Conservation (phyloP, 2,113 vertebrate species). For the Zeus faber region DNA sequence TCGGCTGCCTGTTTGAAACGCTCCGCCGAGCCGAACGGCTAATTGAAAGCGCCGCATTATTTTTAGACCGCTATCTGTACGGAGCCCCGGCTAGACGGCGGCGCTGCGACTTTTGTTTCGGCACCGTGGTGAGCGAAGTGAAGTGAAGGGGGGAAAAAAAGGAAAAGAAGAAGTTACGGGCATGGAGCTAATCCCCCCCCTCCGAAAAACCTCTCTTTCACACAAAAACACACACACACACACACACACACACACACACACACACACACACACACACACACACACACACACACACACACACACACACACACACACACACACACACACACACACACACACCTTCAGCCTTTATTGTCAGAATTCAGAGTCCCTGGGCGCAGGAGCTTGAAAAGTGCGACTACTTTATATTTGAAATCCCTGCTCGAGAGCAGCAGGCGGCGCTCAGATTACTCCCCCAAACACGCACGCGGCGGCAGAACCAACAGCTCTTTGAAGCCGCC, state of each 20-base stretch:
- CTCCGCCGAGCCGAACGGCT: conserved; percentile 42
- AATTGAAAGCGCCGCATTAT: conserved; percentile 54
- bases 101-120: conserved; percentile 46
- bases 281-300: conserved; percentile 8
- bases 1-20: conserved; percentile 39
- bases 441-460: conserved; percentile 41
- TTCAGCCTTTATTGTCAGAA: conserved; percentile 34
- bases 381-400: conserved; percentile 46
- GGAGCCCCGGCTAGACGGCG: conserved; percentile 33
- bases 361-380: conserved; percentile 29
- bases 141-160: too few relatives aligned
- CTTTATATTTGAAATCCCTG: conserved; percentile 41
- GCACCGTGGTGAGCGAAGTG: conserved; percentile 42
- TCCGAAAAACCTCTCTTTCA: conserved; percentile 9
- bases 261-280: conserved; percentile 3
- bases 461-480: conserved; percentile 14
- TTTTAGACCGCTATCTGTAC: too few relatives aligned
- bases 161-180: conserved; percentile 36
- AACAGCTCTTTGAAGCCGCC: conserved; percentile 44
- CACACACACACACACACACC: conserved; percentile 19
- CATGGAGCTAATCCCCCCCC: conserved; percentile 40
- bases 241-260: conserved; percentile 3
- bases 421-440: conserved; percentile 37
- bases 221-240: conserved; percentile 2
- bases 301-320: conserved; percentile 11